These are phyloP conservation scores for Caranx ignobilis DNA, from an alignment of 2,113 vertebrate species.

Conservation along the genomic window DNA sequence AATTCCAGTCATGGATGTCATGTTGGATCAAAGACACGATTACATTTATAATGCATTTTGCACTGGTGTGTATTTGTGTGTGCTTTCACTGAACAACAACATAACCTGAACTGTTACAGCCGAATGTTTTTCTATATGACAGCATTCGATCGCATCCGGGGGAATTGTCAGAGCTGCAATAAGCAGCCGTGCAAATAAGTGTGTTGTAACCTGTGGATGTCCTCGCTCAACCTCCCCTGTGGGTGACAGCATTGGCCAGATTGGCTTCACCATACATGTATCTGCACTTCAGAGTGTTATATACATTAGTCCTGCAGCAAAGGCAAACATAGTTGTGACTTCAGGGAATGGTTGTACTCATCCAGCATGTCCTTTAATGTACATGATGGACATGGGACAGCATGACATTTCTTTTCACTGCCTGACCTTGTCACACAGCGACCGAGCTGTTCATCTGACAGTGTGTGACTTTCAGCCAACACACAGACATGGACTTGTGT, in stretches of 20 bases:
- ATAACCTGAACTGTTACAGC: constrained; percentile 8
- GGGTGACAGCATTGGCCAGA: constrained; percentile 46
- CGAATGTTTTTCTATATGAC: constrained; percentile 1
- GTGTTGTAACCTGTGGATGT: constrained; percentile 27
- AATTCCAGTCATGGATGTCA: constrained; percentile 52
- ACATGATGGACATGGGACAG: constrained; percentile 12
- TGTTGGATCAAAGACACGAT: constrained; percentile 48
- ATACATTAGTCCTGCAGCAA: constrained; percentile 21
- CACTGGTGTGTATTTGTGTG: neutral
- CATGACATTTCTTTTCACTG: constrained; percentile 1
- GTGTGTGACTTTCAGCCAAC: constrained; percentile 21
- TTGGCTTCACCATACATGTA: constrained; percentile 46
- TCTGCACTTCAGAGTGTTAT: constrained; percentile 56
- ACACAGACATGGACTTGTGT: neutral
- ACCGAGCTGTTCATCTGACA: constrained; percentile 17
- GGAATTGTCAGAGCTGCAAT: neutral
- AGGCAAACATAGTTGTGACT: constrained; percentile 26
- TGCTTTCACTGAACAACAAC: constrained; percentile 8
- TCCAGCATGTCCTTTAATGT: constrained; percentile 43
- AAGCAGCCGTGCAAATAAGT: neutral
- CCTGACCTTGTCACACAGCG: constrained; percentile 16
- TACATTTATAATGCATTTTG: constrained; percentile 11
- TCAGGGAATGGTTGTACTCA: constrained; percentile 19
- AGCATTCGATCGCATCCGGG: neutral
- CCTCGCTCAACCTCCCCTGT: constrained; percentile 24